Conservation (phyloP, 2,888 invertebrate species). For the Drosophila tanythrix region DNA sequence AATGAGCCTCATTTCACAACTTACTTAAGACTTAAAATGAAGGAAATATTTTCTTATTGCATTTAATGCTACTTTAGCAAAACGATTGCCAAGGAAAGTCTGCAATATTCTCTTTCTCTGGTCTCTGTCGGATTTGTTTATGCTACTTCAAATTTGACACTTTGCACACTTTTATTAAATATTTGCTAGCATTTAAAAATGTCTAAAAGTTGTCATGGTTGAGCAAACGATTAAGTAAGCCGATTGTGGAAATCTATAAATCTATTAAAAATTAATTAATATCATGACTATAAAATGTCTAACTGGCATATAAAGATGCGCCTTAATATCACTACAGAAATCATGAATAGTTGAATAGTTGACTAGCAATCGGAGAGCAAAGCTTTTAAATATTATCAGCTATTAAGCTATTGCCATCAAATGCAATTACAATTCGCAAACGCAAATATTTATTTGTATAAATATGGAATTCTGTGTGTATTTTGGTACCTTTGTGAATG, state of each 20-base stretch:
- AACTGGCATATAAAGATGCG: background rate
- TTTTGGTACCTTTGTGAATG: constrained; percentile 45
- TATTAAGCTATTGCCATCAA: constrained; percentile 16
- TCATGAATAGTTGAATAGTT: background rate
- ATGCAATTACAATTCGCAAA: constrained; percentile 17
- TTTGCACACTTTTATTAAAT: background rate
- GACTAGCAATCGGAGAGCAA: background rate
- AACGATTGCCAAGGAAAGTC: background rate
- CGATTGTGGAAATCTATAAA: too few relatives aligned
- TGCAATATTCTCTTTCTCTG: background rate
- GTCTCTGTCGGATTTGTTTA: background rate
- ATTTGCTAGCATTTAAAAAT: background rate
- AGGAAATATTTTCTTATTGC: background rate
- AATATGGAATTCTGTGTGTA: constrained; percentile 14
- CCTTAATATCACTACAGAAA: background rate
- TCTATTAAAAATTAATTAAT: too few relatives aligned
- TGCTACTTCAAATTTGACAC: background rate
- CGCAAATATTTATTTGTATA: constrained; percentile 2
- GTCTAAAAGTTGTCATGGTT: background rate
- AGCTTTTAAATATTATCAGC: background rate
- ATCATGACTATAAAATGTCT: background rate
- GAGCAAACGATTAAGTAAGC: background rate
- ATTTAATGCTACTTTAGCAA: background rate
- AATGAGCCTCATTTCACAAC: background rate
- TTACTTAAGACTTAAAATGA: background rate